Base-by-base conservation (phyloP, 1,140 invertebrate species). In the Drosophila virilis region DNA sequence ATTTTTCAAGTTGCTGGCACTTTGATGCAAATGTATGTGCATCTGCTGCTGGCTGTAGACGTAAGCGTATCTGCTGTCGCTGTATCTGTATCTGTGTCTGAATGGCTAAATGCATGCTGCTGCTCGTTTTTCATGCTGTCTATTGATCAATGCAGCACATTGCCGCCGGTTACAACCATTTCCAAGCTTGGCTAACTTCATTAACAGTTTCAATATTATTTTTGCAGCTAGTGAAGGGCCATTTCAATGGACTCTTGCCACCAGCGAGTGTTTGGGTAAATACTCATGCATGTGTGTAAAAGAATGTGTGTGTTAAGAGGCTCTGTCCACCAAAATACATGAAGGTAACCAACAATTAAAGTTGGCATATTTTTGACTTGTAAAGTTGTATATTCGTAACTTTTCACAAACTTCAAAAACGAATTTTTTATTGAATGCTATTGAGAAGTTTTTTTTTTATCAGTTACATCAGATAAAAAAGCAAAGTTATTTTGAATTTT, bases 161-260 rank as follows among this genome's bases (percentile, higher is more conserved):
- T 65, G 70, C 66, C 45, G 46, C 57, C 59, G 55, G 74, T 22
- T 54, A 40, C 43, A 48, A 22, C 22, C 62, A 67, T 82, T 37
- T 62, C 62, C 68, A 17, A 43, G 45, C 57, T 70, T 52, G 64
- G 46, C 74, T 88, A 74, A 83, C 76, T 88, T 86, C 83, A 86
- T 88, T 86, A 88, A 86, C 79, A 79, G 83, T 88, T 83, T 78
- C 83, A 81, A 74, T 71, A 78, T 78, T 75, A 78, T 75, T 61
- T 5, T 64, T 64, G 51, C 38, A 33, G 38, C 50, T 6, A 38
- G 64, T 61, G 43, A 54, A 58, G 60, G 12, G 17, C 43, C 54
- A 51, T 61, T 69, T 60, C 46, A 69, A 59, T 67, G 62, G 60
- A 64, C 52, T 51, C 35, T 57, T 22, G 46, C 37, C 22, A 32